These are phyloP conservation scores for Cephus sareptanus DNA, from an alignment of 2,888 invertebrate species.

Conservation along the genomic window DNA sequence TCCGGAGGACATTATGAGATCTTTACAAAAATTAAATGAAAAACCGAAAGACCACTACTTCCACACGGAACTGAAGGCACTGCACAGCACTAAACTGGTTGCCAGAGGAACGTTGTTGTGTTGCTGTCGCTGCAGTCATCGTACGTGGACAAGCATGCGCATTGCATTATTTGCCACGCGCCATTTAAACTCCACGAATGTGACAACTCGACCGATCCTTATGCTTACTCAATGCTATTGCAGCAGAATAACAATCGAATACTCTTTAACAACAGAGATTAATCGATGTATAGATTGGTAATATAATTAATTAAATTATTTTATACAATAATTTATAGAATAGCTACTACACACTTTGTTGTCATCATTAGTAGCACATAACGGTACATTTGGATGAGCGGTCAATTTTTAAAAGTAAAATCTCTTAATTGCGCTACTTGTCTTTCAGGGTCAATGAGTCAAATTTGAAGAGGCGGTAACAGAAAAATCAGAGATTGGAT, in stretches of 20 bases:
- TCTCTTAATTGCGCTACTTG: not conserved
- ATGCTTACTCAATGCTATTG: no score
- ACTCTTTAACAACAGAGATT: no score
- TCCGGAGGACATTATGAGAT: slow-evolving; percentile 55
- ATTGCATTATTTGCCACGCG: slow-evolving; percentile 32
- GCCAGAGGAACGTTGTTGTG: no score
- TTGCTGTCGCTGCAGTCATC: slow-evolving; percentile 9
- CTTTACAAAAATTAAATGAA: slow-evolving; percentile 25
- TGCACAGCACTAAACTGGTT: not conserved
- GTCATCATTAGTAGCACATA: not conserved
- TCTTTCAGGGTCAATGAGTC: no score
- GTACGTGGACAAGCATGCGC: slow-evolving; percentile 42
- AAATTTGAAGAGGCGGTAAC: no score
- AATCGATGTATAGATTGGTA: no score
- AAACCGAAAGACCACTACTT: slow-evolving; percentile 17
- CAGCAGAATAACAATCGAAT: no score
- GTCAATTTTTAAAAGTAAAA: not conserved
- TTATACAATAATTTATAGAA: no score
- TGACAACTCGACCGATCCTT: no score
- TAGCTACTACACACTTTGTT: not conserved
- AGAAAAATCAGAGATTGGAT: no score
- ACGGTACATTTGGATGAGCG: not conserved
- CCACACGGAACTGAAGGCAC: slow-evolving; percentile 26
- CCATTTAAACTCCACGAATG: not conserved
- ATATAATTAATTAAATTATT: no score